Evolutionary conservation across 2,113 vertebrate species (phyloP).

Genomic region (Oophaga pumilio): DNA sequence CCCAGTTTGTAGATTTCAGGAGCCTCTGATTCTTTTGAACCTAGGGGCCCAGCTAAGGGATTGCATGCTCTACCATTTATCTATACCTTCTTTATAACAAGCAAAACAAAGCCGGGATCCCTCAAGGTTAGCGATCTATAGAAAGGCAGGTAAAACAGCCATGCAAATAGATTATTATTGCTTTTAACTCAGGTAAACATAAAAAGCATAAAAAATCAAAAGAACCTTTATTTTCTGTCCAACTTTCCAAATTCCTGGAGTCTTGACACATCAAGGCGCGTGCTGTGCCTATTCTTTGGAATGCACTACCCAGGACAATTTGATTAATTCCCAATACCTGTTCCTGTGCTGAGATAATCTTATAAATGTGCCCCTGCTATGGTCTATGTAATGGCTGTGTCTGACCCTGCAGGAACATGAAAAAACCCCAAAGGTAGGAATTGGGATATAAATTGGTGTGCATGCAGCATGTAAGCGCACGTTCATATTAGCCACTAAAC

Average conservation of each 20-base stretch:
- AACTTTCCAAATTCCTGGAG: neutral
- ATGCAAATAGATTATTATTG: neutral
- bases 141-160: neutral
- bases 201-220: neutral
- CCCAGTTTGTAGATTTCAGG: constrained; percentile 56
- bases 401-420: no score
- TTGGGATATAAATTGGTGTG: no score
- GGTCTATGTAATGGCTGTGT: no score
- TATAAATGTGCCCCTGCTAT: no score
- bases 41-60: constrained; percentile 42
- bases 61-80: neutral
- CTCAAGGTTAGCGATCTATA: neutral
- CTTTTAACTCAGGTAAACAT: neutral
- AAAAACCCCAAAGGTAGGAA: no score
- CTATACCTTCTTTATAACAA: constrained; percentile 15
- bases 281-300: no score
- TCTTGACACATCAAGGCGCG: no score
- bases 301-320: no score
- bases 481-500: no score
- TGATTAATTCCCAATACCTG: no score
- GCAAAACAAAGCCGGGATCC: neutral
- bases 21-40: constrained; percentile 52
- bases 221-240: neutral
- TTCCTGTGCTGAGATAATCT: no score
- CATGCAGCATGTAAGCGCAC: no score